Evolutionary conservation across 2,797 vertebrate genomes (phyloP), one percentile per base, ranked within the genome.

Genomic region (Cossypha caffra): DNA sequence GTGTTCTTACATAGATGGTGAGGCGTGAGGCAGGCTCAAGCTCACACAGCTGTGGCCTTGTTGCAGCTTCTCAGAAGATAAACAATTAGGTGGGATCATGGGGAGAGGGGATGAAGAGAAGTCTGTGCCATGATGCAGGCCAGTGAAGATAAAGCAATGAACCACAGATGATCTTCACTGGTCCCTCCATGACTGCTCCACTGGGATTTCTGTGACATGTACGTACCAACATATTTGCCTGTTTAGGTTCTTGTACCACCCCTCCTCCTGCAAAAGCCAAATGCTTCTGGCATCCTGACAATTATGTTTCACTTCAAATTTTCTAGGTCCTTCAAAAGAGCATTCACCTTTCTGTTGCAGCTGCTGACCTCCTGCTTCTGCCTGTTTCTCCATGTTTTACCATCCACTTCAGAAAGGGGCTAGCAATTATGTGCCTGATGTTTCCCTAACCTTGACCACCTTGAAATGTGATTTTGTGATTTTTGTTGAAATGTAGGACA

Each of bases 401-500:
- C 61, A 75, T 77, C 45, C 52, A 66, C 88, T 91, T 93, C 71
- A 92, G 64, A 93, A 87, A 83, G 61, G 33, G 91, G n/a, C 51
- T 79, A 73, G 55, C 67, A 91, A 92, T 95, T 88, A 80, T 74
- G 89, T 90, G 88, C 55, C 62, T 95, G 54, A 92, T 95, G 93
- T 84, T 96, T 95, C 80, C 38, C 82, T 95, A 93, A 87, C 87
- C 95, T 78, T 96, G 90, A 92, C 92, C 90, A 95, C 83, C 96
- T 96, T 95, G 88, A 95, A 97, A 95, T 71, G 81, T 64, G 85
- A 91, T 95, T 96, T 95, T 79, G 35, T 91, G 85, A 82, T 93
- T 68, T 96, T 92, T 94, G 68, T 82, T 94, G 72, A 94, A 97
- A 97, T 97, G 88, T 93, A 95, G 83, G 88, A 91, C 89, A 87